Base-by-base conservation (phyloP, 2,797 vertebrate species). In the Muscicapa striata region DNA sequence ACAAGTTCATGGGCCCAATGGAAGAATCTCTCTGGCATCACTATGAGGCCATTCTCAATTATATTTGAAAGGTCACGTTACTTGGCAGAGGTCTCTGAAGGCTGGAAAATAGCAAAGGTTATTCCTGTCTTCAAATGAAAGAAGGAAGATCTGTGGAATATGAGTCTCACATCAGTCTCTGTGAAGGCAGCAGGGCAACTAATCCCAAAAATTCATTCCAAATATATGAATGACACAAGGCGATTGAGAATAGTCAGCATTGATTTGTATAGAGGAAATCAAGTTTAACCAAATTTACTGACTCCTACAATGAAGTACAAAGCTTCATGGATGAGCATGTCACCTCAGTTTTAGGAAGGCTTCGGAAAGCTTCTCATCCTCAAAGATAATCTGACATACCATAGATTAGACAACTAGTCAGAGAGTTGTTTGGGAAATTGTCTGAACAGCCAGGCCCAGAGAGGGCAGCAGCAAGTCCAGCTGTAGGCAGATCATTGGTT, bases 191-290 rank as follows among this genome's bases (percentile, higher is more conserved):
- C 19, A 20, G 21, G 67, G 32, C 13, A 67, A 58, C 9, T 69
- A 64, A 74, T 62, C 10, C 7, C 3, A 2, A 38, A 74, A 70
- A 59, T 6, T 1, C 1, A n/a, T 75, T 67, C 36, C 17, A 45
- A 36, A 38, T 36, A 32, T 6, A 12, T 38, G 32, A 63, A 63
- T 63, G n/a, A 41, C 41, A 61, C 15, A 22, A 59, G 11, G 7
- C 0, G 0, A 40, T 7, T 63, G 11, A 18, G 8, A 40, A 15
- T 26, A 72, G 13, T 29, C 49, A 49, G 6, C 26, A 14, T 9
- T 9, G 24, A 40, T 72, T 58, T n/a, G 34, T n/a, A 54, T 19
- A 55, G 7, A 54, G 8, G 15, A 84, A 73, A 88, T 24, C 3
- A 17, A 22, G 2, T 81, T 73, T 52, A 88, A 46, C 10, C 5